These are phyloP conservation scores for Phortica magna DNA, from an alignment of 2,888 invertebrate species.

Conservation along the genomic window DNA sequence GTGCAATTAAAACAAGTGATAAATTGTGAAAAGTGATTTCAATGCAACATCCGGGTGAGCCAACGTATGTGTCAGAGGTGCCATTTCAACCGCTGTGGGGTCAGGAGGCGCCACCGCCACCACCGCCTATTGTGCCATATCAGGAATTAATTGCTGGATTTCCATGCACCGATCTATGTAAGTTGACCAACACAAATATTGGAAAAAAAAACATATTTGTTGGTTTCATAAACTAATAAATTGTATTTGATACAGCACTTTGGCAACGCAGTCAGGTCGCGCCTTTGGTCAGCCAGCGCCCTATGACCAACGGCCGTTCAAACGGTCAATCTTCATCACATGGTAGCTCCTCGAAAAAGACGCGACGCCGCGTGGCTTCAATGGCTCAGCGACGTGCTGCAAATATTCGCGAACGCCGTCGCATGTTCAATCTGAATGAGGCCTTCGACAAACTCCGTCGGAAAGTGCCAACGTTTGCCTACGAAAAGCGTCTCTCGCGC, in stretches of 20 bases:
- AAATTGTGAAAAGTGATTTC: neutral
- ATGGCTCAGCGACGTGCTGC: slow-evolving; percentile 94
- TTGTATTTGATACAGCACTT: slow-evolving; percentile 68
- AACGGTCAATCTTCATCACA: slow-evolving; percentile 53
- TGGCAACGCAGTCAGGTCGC: slow-evolving; percentile 82
- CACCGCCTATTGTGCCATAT: slow-evolving; percentile 82
- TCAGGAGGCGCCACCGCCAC: slow-evolving; percentile 80
- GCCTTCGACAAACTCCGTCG: slow-evolving; percentile 95
- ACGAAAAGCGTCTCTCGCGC: slow-evolving; percentile 95
- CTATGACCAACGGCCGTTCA: slow-evolving; percentile 61
- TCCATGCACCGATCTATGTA: slow-evolving; percentile 83
- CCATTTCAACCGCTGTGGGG: slow-evolving; percentile 77
- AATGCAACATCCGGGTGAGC: slow-evolving; percentile 76
- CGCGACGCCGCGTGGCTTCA: slow-evolving; percentile 91
- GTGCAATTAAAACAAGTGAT: neutral
- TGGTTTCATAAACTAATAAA: neutral
- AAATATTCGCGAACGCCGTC: slow-evolving; percentile 93
- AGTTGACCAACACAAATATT: slow-evolving; percentile 45
- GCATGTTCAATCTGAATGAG: slow-evolving; percentile 97
- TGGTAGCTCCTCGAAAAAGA: slow-evolving; percentile 83
- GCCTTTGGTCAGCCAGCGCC: slow-evolving; percentile 76
- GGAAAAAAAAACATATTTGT: neutral
- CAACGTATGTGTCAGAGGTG: slow-evolving; percentile 77
- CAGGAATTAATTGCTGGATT: slow-evolving; percentile 86
- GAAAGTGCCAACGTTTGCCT: slow-evolving; percentile 97